Evolutionary conservation across 2,113 vertebrate genomes (phyloP).

Genomic region (Spermophilus dauricus): DNA sequence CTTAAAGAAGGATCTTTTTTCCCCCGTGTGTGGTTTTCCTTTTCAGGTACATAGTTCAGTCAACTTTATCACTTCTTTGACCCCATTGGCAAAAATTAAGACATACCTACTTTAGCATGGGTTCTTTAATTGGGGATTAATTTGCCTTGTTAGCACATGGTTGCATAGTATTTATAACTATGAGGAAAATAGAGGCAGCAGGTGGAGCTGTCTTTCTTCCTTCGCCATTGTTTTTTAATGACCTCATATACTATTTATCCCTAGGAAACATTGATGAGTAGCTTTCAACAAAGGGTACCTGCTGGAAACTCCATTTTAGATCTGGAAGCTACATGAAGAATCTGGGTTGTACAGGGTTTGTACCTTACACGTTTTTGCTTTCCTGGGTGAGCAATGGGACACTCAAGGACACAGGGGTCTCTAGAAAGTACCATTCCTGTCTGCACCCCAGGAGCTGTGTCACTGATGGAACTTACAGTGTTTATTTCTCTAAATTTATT

Average conservation of each 20-base stretch:
- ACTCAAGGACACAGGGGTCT: background rate
- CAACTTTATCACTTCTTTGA: background rate
- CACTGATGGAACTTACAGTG: background rate
- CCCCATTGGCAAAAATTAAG: background rate
- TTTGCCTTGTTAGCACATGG: background rate
- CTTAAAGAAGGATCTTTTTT: background rate
- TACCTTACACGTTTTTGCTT: background rate
- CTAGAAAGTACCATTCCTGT: background rate
- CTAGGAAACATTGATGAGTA: background rate
- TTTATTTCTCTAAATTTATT: background rate
- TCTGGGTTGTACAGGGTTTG: background rate
- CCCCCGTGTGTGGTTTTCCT: background rate
- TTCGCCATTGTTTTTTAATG: background rate
- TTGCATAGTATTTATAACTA: background rate
- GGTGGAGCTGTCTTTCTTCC: background rate
- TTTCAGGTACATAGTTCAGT: background rate
- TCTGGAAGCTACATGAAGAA: background rate
- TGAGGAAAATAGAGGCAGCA: background rate
- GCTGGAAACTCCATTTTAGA: background rate
- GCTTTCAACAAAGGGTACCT: background rate
- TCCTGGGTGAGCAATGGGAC: background rate
- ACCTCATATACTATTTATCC: background rate
- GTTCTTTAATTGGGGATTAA: background rate
- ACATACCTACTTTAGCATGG: background rate
- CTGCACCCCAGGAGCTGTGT: background rate